A percentile compares a stretch with the other conserved stretches of the same genome.
These are phyloP conservation scores for Phalangium opilio DNA, from an alignment of 2,888 invertebrate species.

Conservation along the genomic window DNA sequence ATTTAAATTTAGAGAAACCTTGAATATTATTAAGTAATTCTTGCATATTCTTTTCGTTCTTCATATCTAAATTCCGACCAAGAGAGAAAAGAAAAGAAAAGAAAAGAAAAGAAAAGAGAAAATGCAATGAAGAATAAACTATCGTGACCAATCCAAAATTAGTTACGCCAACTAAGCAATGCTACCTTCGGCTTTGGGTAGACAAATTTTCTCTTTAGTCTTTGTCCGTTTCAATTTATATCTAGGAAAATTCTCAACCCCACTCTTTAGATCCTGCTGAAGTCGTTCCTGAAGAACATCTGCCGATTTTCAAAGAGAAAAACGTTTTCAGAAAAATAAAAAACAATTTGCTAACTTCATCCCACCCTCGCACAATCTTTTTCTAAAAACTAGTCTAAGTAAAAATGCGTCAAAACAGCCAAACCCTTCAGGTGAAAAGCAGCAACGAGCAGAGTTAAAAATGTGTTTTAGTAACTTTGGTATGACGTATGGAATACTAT, in stretches of 20 bases:
- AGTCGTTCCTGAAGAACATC: constrained; percentile 18
- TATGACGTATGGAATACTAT: too few species aligned
- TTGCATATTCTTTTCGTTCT: constrained; percentile 73
- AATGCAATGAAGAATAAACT: too few species aligned
- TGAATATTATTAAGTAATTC: constrained; percentile 79
- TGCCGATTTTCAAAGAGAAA: background rate
- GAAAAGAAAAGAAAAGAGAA: background rate
- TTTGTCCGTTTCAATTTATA: constrained; percentile 58
- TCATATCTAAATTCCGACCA: constrained; percentile 48
- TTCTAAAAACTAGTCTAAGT: too few species aligned
- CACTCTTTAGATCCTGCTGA: constrained; percentile 16
- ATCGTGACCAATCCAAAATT: too few species aligned
- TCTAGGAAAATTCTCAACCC: constrained; percentile 17
- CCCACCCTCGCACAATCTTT: too few species aligned
- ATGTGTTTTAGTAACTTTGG: too few species aligned
- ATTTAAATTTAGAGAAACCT: constrained; percentile 70
- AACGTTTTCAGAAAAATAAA: too few species aligned
- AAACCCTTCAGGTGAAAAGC: too few species aligned
- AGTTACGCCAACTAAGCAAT: too few species aligned
- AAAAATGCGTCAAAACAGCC: too few species aligned
- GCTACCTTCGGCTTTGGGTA: constrained; percentile 91
- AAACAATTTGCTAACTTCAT: too few species aligned
- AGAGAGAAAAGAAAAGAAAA: constrained; percentile 5
- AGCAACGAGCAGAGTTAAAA: too few species aligned
- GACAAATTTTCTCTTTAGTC: constrained; percentile 76